These are phyloP conservation scores for Quadriops clusia DNA, from an alignment of 2,888 invertebrate genomes.

Conservation along the genomic window DNA sequence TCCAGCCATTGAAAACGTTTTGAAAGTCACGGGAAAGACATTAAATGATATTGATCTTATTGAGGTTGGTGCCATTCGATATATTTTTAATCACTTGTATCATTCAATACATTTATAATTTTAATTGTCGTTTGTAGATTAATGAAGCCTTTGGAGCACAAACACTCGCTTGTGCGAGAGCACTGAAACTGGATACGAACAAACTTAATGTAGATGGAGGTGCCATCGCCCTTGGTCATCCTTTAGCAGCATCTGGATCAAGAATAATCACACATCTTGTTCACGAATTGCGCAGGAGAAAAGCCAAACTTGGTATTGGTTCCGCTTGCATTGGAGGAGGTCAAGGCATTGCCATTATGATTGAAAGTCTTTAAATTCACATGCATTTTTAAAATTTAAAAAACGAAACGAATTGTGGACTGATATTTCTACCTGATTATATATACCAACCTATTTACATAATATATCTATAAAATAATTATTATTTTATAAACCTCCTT, in stretches of 20 bases:
- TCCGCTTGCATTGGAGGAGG: conserved; percentile 98
- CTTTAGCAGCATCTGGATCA: conserved; percentile 87
- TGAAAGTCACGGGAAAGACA: conserved; percentile 65
- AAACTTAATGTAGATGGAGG: conserved; percentile 93
- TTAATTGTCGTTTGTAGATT: conserved; percentile 51
- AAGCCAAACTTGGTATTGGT: conserved; percentile 79
- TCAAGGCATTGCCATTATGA: conserved; percentile 88
- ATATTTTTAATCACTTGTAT: conserved; percentile 4
- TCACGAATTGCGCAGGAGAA: conserved; percentile 81
- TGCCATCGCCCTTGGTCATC: conserved; percentile 95
- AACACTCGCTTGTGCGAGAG: conserved; percentile 83
- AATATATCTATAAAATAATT: no score
- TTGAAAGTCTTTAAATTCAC: conserved; percentile 65
- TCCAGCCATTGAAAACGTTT: conserved; percentile 78
- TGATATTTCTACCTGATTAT: no score
- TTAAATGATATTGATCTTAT: conserved; percentile 83
- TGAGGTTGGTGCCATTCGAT: conserved; percentile 58
- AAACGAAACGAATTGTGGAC: no score
- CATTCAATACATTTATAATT: conserved; percentile 11
- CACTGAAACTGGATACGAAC: conserved; percentile 70
- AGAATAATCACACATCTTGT: conserved; percentile 85
- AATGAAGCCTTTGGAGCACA: conserved; percentile 98
- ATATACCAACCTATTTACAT: no score
- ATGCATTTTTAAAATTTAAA: no score
- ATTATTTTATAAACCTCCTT: no score